Evolutionary conservation across 1,140 invertebrate genomes (phyloP), one percentile per base, ranked within the genome.

Genomic region (Scaptomyza pallida): DNA sequence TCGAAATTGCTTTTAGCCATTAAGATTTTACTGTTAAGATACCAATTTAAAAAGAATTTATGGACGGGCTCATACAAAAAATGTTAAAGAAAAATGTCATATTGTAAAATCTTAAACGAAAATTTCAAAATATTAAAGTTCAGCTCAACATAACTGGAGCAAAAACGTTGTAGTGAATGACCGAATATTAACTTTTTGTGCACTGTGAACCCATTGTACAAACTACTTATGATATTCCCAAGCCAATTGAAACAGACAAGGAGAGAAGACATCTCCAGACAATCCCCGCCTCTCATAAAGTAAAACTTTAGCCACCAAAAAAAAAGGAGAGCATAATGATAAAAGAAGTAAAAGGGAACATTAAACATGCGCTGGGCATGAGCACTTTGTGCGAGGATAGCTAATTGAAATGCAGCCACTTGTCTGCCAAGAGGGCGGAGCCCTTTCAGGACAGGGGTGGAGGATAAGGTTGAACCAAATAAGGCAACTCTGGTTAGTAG

Each of bases 401-500:
- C 72, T 85, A 85, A 85, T 86, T 85, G 81, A 85, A 86, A 81
- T 68, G 80, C 80, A 77, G 77, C 41, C 69, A 70, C 56, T 80
- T 64, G 63, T 54, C 76, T 61, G 48, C 56, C 59, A 57, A 26
- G 55, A n/a, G 71, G 44, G 59, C 35, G 77, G 35, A 17, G 15
- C 33, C 15, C 16, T 16, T 0, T 19, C 33, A 16, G 41, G n/a
- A n/a, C n/a, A n/a, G n/a, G n/a, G n/a, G n/a, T n/a, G n/a, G 19
- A 8, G 15, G 15, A 2, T 30, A 30, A 30, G 26, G 26, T 30
- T 30, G 19, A 8, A 6, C 19, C 43, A 37, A 43, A 40, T 52
- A 55, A 19, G 41, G 26, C 26, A 37, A 13, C 16, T 33, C 35
- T 43, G 51, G 23, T 52, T 45, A 37, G 40, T 8, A 75, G 47